phyloP scores from a whole-genome alignment of 2,888 invertebrate genomes.

The Cheilosia urbana region DNA sequence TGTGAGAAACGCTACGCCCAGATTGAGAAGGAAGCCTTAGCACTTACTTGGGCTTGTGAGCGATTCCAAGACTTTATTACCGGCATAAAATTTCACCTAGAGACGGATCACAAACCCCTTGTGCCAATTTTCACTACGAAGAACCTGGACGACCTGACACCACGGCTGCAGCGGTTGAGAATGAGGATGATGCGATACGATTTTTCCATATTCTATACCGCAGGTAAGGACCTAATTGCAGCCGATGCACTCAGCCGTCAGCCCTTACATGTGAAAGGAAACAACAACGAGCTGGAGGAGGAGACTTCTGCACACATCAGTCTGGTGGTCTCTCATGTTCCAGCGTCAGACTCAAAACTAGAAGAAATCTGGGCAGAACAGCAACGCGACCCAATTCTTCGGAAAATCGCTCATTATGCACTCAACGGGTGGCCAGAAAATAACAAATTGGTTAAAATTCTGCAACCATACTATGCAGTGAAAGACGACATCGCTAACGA shows the following conservation, averaged over 20 bases:
- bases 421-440: constrained; percentile 15
- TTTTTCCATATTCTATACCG: constrained; percentile 12
- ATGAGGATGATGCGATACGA: constrained; percentile 34
- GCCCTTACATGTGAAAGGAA: background rate
- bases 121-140: constrained; percentile 29
- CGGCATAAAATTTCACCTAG: constrained; percentile 80
- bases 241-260: background rate
- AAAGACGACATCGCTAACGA: constrained; percentile 23
- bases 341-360: background rate
- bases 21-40: constrained; percentile 36
- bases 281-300: constrained; percentile 9
- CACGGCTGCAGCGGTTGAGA: constrained; percentile 21
- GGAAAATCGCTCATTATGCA: constrained; percentile 11
- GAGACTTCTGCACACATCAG: background rate
- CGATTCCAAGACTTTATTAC: constrained; percentile 81
- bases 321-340: constrained; percentile 5
- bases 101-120: constrained; percentile 38
- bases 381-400: constrained; percentile 9
- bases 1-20: constrained; percentile 80
- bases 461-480: constrained; percentile 1
- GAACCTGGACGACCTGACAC: constrained; percentile 3
- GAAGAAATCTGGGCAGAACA: constrained; percentile 2
- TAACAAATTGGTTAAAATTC: background rate
- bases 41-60: constrained; percentile 37
- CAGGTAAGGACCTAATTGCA: background rate